Conservation (phyloP, 2,113 vertebrate species). For the Ophthalmotilapia sp. region DNA sequence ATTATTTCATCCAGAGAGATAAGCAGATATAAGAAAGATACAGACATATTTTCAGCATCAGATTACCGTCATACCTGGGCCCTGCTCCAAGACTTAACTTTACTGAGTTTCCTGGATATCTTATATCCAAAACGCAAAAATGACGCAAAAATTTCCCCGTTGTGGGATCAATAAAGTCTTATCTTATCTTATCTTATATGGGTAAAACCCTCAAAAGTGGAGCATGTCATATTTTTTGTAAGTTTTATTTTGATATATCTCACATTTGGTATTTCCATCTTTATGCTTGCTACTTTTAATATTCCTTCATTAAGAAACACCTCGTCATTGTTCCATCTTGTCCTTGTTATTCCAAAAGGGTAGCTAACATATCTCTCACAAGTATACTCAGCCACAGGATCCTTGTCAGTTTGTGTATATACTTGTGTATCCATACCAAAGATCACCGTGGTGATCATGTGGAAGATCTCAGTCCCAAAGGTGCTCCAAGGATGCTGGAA, state of each 20-base stretch:
- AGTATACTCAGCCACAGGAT: constrained; percentile 25
- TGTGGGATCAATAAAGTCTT: no score
- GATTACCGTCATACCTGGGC: constrained; percentile 20
- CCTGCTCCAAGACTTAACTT: background rate
- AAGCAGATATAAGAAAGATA: constrained; percentile 1
- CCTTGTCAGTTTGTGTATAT: background rate
- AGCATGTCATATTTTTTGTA: background rate
- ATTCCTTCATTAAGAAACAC: constrained; percentile 1
- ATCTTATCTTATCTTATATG: no score
- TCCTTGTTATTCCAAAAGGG: background rate
- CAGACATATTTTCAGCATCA: constrained; percentile 10
- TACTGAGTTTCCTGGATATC: background rate
- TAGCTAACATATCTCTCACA: constrained; percentile 4
- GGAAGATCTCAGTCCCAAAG: constrained; percentile 7
- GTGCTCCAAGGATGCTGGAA: constrained; percentile 21
- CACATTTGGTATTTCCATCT: background rate
- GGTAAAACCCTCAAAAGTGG: background rate
- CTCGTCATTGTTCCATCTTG: background rate
- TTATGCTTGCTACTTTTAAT: background rate
- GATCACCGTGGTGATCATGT: constrained; percentile 25
- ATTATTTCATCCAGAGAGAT: background rate
- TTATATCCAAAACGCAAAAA: background rate
- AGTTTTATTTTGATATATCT: background rate
- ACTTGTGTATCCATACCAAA: constrained; percentile 13
- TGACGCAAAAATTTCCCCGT: no score